A percentile compares a stretch with the other conserved stretches of the same genome.
Evolutionary conservation across 2,797 vertebrate genomes (phyloP).

Genomic region (Lacerta viridis): DNA sequence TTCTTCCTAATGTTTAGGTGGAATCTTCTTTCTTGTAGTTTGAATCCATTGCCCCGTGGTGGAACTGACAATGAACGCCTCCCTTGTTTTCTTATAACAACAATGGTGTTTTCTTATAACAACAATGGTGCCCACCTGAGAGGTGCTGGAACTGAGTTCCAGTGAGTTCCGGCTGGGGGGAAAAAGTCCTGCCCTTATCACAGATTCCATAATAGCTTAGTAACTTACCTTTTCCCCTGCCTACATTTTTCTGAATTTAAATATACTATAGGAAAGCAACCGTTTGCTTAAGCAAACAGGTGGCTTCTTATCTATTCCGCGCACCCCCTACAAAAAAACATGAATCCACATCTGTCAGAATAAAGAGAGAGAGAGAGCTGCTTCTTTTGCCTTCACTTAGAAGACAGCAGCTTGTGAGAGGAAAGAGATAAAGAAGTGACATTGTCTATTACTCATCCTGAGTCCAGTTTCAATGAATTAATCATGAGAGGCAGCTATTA

Average conservation of each 20-base stretch:
- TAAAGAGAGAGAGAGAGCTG: slow-evolving; percentile 64
- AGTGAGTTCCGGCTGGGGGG: no score
- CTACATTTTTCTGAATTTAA: background rate
- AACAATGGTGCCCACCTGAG: no score
- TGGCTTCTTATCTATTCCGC: slow-evolving; percentile 39
- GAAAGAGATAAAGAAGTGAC: background rate
- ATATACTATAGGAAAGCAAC: background rate
- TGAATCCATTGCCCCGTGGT: no score
- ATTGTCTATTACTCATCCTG: slow-evolving; percentile 62
- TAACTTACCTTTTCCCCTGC: background rate
- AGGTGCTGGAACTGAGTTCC: no score
- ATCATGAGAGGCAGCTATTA: slow-evolving; percentile 65
- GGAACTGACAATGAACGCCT: no score
- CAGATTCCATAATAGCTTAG: background rate
- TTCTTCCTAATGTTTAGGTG: no score
- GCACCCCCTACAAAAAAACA: slow-evolving; percentile 13
- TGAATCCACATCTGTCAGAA: slow-evolving; percentile 61
- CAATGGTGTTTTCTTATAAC: no score
- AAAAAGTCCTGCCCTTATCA: background rate
- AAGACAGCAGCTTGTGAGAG: slow-evolving; percentile 48
- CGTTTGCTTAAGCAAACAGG: slow-evolving; percentile 30
- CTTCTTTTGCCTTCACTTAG: slow-evolving; percentile 39
- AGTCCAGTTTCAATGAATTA: slow-evolving; percentile 61
- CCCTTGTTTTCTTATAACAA: no score
- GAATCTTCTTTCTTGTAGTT: no score